Evolutionary conservation across 2,113 vertebrate species (phyloP).

Genomic region (Antechinus flavipes): DNA sequence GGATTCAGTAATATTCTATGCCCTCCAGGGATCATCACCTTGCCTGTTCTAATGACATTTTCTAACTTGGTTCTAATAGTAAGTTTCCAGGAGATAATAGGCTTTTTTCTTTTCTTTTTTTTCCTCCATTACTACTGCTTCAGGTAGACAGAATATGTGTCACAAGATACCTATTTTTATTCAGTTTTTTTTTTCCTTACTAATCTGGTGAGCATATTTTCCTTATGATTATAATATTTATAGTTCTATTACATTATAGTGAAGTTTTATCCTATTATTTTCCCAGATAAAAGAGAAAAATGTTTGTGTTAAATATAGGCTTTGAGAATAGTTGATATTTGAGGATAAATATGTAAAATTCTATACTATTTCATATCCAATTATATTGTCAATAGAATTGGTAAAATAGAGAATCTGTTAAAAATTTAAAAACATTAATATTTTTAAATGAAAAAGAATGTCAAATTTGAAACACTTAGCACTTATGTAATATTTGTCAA

Average conservation of each 20-base stretch:
- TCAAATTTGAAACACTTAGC: neutral
- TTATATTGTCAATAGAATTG: neutral
- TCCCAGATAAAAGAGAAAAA: neutral
- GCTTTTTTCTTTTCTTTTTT: neutral
- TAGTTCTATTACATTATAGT: neutral
- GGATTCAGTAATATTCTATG: conserved; percentile 6
- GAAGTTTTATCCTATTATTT: neutral
- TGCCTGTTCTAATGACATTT: neutral
- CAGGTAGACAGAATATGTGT: neutral
- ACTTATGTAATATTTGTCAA: neutral
- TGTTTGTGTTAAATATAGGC: neutral
- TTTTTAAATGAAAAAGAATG: neutral
- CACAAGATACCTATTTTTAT: neutral
- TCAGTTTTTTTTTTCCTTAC: neutral
- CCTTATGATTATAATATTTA: neutral
- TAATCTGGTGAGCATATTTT: neutral
- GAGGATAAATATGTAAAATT: neutral
- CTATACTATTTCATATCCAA: neutral
- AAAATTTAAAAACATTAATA: neutral
- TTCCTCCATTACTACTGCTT: neutral
- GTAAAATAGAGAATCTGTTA: neutral
- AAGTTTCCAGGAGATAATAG: neutral
- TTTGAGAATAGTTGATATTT: neutral
- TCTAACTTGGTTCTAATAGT: neutral
- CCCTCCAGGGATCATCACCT: conserved; percentile 3